Base-by-base conservation (phyloP, 1,140 invertebrate genomes). In the Lethocerus indicus region DNA sequence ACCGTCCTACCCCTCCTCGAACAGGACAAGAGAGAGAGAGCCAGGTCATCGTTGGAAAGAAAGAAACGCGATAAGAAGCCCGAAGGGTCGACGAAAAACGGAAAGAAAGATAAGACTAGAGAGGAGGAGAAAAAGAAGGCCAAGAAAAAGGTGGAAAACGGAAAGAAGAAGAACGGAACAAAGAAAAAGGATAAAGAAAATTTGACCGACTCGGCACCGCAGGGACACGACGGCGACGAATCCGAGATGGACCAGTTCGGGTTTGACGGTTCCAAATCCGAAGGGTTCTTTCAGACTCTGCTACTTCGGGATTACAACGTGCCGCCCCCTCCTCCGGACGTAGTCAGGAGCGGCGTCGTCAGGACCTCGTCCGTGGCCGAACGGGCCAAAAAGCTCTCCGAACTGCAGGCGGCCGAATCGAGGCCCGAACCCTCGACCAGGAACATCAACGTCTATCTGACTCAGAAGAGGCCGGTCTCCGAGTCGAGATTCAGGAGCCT, bases 211-310 rank as follows among this genome's bases (percentile, higher is more conserved):
- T n/a, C 6, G 5, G 7, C 37, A 5, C 28, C 28, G 24, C 35
- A 14, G 12, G 35, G 20, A 2, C 3, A 13, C 12, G 12, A 16
- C 13, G 24, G 40, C 13, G n/a, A 9, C 13, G 3, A 25, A n/a
- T 4, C 24, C 2, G 47, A 48, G 21, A 4, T 25, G n/a, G 35
- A 26, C 20, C 27, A 20, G 39, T 29, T 26, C 29, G 46, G 35
- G 44, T 47, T 7, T 26, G 51, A 21, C 52, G 36, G 23, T 52
- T 65, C 76, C 14, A 63, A 73, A 55, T 71, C 71, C 0, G 68
- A 81, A 57, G 70, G 70, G 0, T 83, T 82, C 57, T 83, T 83
- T 56, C 79, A 79, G 59, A 71, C 79, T 62, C 67, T 83, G 23
- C 78, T 82, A 53, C 59, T 81, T 12, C 61, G 72, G 49, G 68